Conservation (phyloP, 2,113 vertebrate species). For the Toxotes jaculatrix region DNA sequence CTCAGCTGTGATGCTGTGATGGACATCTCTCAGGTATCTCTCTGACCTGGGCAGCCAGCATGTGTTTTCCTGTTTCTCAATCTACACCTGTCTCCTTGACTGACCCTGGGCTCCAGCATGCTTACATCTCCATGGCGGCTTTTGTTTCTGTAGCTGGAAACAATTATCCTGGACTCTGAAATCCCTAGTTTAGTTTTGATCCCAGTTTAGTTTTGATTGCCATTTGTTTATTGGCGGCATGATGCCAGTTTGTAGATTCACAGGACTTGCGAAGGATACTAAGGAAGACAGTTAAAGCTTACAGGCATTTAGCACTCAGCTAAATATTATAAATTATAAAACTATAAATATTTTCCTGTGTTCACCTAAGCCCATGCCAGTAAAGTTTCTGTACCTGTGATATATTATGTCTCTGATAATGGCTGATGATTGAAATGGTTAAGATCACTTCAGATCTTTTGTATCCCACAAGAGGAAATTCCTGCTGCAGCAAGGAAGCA, state of each 20-base stretch:
- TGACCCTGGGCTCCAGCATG: conserved; percentile 28
- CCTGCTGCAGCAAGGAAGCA: not conserved
- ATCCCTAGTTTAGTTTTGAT: conserved; percentile 16
- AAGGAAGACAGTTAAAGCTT: not conserved
- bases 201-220: no score
- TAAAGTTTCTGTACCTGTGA: not conserved
- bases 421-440: not conserved
- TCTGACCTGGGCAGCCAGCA: conserved; percentile 17
- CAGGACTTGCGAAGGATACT: not conserved
- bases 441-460: not conserved
- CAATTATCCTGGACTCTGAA: not conserved
- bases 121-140: conserved; percentile 15
- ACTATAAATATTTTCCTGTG: conserved; percentile 4
- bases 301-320: conserved; percentile 6
- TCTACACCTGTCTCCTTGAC: conserved; percentile 18
- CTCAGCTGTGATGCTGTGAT: conserved; percentile 98
- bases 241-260: not conserved
- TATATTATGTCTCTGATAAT: not conserved
- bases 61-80: conserved; percentile 42
- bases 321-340: no score
- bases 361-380: not conserved
- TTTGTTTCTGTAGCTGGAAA: conserved; percentile 25
- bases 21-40: conserved; percentile 96
- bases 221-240: conserved; percentile 7
- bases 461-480: not conserved